Base-by-base conservation (phyloP, 2,797 vertebrate genomes). In the Melanogrammus aeglefinus region DNA sequence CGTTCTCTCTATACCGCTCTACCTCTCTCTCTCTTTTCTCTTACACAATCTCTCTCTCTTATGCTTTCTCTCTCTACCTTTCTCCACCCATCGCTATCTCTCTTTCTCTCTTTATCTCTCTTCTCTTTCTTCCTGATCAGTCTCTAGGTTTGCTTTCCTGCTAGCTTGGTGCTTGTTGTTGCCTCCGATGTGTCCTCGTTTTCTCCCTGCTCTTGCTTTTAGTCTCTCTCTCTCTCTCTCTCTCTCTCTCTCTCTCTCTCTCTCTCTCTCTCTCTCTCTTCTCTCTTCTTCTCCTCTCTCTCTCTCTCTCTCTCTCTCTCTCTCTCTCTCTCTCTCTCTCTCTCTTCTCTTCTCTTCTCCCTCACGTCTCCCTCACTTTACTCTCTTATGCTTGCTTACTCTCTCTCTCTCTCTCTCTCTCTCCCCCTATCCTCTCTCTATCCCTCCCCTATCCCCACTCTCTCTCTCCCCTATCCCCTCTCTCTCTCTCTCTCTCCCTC, bases 1-100 rank as follows among this genome's bases (percentile, higher is more conserved):
- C 41, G 76, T 74, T 80, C 2, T 80, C 85, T 81, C 63, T 27
- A 78, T 82, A 74, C 82, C 79, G 76, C 74, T 82, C 33, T 80
- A 80, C 39, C 44, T 76, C 74, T 18, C 21, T 31, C 21, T 29
- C 72, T 39, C 72, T 74, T 39, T 21, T 39, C 73, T 6, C 38
- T 31, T 39, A 9, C 29, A 33, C 29, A 14, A 27, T 72, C 18
- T 63, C 31, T n/a, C 74, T n/a, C 74, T 35, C 44, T 63, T 16
- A 8, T 41, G 31, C 41, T 33, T 47, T 57, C 76, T 44, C 18
- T 47, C 57, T 73, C 74, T 82, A 74, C 82, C 82, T 79, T n/a
- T 41, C 38, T 41, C 36, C 13, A 21, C 16, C 16, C 2, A 6
- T 21, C 18, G 5, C 51, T 57, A 10, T 44, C 39, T 31, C 27